Evolutionary conservation across 2,797 vertebrate species (phyloP).

Genomic region (Telmatherina bonti): DNA sequence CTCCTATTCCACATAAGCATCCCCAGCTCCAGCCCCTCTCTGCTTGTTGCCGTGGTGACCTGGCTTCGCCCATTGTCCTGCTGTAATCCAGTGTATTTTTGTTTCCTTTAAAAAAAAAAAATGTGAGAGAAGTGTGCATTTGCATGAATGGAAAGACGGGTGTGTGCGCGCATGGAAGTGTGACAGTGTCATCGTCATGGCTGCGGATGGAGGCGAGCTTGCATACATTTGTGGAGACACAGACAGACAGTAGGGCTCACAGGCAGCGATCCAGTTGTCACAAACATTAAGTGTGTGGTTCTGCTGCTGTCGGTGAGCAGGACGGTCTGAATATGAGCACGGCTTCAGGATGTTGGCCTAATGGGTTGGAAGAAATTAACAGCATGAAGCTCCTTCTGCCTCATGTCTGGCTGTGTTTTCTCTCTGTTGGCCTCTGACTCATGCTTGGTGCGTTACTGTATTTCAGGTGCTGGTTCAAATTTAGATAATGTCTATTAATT

Average conservation of each 20-base stretch:
- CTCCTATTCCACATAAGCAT: constrained; percentile 66
- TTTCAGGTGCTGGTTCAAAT: constrained; percentile 60
- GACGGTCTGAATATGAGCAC: constrained; percentile 60
- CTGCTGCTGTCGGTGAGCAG: constrained; percentile 52
- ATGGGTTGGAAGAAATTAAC: constrained; percentile 74
- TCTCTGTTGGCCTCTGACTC: constrained; percentile 61
- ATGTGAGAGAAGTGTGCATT: constrained; percentile 64
- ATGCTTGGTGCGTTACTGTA: constrained; percentile 49
- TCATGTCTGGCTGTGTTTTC: constrained; percentile 56
- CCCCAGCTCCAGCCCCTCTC: constrained; percentile 66
- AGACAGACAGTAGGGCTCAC: constrained; percentile 43
- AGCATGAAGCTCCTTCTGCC: constrained; percentile 62
- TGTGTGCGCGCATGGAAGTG: constrained; percentile 40
- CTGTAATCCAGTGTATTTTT: constrained; percentile 70
- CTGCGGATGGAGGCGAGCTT: constrained; percentile 49
- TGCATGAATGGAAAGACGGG: constrained; percentile 71
- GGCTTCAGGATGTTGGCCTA: constrained; percentile 64
- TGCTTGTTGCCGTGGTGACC: constrained; percentile 83
- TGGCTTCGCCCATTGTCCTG: constrained; percentile 77
- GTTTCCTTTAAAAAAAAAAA: constrained; percentile 50
- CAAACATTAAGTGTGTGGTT: constrained; percentile 54
- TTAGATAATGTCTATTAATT: constrained; percentile 35
- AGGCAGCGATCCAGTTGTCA: constrained; percentile 61
- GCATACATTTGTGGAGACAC: constrained; percentile 59
- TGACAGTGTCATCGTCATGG: constrained; percentile 38